These are phyloP conservation scores for Sialis fuliginosa DNA, from an alignment of 2,888 invertebrate species.

Conservation along the genomic window DNA sequence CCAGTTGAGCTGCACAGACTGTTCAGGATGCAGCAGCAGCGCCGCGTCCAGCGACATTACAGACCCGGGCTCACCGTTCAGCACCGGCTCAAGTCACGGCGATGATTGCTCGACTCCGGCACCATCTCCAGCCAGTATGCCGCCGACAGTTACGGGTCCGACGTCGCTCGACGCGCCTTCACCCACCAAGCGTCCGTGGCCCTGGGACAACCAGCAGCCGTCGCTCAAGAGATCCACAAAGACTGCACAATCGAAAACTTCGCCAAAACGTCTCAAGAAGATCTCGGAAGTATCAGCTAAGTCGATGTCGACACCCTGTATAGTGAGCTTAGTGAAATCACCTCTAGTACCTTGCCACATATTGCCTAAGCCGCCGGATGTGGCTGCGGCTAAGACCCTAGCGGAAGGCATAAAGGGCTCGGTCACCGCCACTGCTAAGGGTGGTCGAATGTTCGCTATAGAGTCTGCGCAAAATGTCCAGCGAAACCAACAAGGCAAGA, in stretches of 20 bases:
- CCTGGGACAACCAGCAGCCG: constrained; percentile 11
- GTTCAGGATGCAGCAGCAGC: constrained; percentile 41
- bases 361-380: constrained; percentile 3
- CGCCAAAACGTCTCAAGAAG: constrained; percentile 5
- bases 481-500: constrained; percentile 49
- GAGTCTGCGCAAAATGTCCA: neutral
- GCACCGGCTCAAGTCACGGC: constrained; percentile 37
- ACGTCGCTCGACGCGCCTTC: constrained; percentile 11
- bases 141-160: constrained; percentile 1
- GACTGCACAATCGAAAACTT: neutral
- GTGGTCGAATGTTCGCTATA: neutral
- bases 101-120: constrained; percentile 20
- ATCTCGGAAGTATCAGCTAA: neutral
- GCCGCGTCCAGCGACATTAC: constrained; percentile 59
- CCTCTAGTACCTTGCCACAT: constrained; percentile 2
- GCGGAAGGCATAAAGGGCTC: neutral
- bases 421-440: neutral
- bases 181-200: constrained; percentile 16
- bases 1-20: constrained; percentile 58
- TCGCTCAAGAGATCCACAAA: constrained; percentile 3
- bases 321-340: constrained; percentile 1
- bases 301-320: neutral
- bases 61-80: constrained; percentile 72
- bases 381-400: neutral
- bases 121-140: constrained; percentile 10